A percentile compares a stretch with the other conserved stretches of the same genome.
Evolutionary conservation across 2,797 vertebrate species (phyloP).

Genomic region (Falco concolor): DNA sequence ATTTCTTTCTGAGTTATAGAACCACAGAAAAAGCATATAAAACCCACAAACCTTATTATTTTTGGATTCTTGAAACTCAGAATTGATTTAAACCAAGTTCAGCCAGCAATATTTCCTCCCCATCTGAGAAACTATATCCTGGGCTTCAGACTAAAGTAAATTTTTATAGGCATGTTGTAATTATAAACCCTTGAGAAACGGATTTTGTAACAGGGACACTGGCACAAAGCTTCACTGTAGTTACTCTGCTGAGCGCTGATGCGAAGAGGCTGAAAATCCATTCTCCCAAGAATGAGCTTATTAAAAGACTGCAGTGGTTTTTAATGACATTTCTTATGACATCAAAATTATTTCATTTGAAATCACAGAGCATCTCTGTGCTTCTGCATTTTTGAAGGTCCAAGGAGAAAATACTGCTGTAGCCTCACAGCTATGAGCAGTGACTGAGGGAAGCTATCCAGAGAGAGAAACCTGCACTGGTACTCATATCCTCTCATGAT

Average conservation of each 20-base stretch:
- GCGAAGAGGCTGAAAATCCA: slow-evolving; percentile 21
- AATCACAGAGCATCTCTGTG: background rate
- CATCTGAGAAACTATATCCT: slow-evolving; percentile 2
- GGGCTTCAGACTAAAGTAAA: slow-evolving; percentile 43
- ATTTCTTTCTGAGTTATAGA: slow-evolving; percentile 55
- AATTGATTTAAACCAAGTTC: slow-evolving; percentile 57
- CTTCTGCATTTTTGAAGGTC: background rate
- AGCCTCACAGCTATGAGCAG: background rate
- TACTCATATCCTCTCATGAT: background rate
- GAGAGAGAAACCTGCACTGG: background rate
- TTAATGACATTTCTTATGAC: slow-evolving; percentile 53
- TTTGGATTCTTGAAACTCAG: slow-evolving; percentile 42
- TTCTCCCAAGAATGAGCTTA: slow-evolving; percentile 48
- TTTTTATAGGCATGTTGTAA: slow-evolving; percentile 49
- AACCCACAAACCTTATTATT: slow-evolving; percentile 59
- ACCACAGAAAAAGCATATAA: slow-evolving; percentile 41
- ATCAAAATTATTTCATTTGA: slow-evolving; percentile 40
- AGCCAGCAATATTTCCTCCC: slow-evolving; percentile 48
- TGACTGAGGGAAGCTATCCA: background rate
- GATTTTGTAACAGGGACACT: background rate
- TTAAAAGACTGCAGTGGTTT: slow-evolving; percentile 44
- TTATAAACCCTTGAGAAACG: slow-evolving; percentile 43
- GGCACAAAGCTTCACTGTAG: slow-evolving; percentile 14
- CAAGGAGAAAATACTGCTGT: background rate
- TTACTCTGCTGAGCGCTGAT: background rate